phyloP scores from a whole-genome alignment of 2,888 invertebrate species.

The Cryptus viduatorius region DNA sequence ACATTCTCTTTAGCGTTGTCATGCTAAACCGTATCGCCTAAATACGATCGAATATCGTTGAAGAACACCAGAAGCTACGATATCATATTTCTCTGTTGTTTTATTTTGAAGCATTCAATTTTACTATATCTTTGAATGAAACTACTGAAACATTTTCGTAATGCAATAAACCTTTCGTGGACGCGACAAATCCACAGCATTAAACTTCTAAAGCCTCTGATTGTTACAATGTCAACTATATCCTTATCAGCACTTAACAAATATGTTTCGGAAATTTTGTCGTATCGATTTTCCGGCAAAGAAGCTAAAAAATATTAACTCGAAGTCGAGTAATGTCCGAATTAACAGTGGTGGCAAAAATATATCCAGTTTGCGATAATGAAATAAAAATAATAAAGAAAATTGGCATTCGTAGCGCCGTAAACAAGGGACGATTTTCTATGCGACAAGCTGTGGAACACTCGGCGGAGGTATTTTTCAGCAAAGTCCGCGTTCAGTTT shows the following conservation, averaged over 20 bases:
- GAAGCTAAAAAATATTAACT: neutral
- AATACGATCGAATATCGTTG: constrained; percentile 31
- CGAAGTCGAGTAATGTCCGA: neutral
- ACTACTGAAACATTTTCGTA: neutral
- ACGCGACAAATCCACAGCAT: neutral
- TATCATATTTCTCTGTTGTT: neutral
- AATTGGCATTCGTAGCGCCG: neutral
- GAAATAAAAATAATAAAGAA: too few relatives aligned
- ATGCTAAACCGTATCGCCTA: constrained; percentile 12
- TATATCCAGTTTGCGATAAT: neutral
- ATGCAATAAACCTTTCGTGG: neutral
- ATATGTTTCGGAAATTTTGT: neutral
- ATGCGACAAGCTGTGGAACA: neutral
- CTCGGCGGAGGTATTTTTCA: neutral
- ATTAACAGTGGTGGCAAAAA: neutral
- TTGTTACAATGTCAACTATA: too few relatives aligned
- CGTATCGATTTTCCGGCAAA: neutral
- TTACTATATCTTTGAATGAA: neutral
- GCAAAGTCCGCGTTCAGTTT: constrained; percentile 14
- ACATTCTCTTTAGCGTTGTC: constrained; percentile 1
- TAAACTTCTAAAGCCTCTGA: too few relatives aligned
- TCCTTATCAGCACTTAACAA: too few relatives aligned
- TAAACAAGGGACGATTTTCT: neutral
- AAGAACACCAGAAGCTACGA: neutral
- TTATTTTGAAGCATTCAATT: neutral